phyloP scores from a whole-genome alignment of 2,888 invertebrate species.

The Athalia rosae region DNA sequence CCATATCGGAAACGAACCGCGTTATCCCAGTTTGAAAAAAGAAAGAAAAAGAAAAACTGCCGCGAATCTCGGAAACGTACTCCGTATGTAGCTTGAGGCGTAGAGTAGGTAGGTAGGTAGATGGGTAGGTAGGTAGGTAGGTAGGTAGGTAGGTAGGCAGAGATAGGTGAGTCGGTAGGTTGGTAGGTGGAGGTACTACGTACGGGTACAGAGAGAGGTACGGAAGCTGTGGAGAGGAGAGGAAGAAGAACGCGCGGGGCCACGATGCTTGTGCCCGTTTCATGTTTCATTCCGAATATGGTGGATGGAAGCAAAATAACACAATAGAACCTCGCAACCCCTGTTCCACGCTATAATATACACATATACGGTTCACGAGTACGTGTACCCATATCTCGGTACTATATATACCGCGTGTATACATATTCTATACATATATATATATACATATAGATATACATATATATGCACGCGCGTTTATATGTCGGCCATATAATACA shows the following conservation, averaged over 20 bases:
- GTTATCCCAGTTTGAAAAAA: slow-evolving; percentile 20
- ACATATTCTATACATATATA: not conserved
- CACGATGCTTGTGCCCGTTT: slow-evolving; percentile 50
- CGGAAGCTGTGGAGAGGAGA: slow-evolving; percentile 48
- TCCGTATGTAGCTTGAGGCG: slow-evolving; percentile 43
- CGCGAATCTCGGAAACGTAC: slow-evolving; percentile 34
- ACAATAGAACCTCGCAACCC: slow-evolving; percentile 57
- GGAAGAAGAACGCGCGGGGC: slow-evolving; percentile 40
- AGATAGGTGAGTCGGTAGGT: not conserved
- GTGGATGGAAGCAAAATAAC: slow-evolving; percentile 60
- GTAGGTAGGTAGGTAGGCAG: slow-evolving; percentile 15
- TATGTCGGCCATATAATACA: slow-evolving; percentile 41
- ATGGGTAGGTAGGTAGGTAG: not conserved
- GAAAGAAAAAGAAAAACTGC: slow-evolving; percentile 2
- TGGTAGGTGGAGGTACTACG: slow-evolving; percentile 31
- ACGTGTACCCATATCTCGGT: not conserved
- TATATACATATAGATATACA: too few species aligned
- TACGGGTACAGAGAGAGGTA: slow-evolving; percentile 49
- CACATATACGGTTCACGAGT: not conserved
- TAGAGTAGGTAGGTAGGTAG: slow-evolving; percentile 1
- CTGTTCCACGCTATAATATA: not conserved
- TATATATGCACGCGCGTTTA: slow-evolving; percentile 29
- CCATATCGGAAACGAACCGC: not conserved
- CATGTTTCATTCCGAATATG: slow-evolving; percentile 60
- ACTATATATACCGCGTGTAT: slow-evolving; percentile 21